Evolutionary conservation across 2,797 vertebrate genomes (phyloP).

Genomic region (Orestias chungarensis): DNA sequence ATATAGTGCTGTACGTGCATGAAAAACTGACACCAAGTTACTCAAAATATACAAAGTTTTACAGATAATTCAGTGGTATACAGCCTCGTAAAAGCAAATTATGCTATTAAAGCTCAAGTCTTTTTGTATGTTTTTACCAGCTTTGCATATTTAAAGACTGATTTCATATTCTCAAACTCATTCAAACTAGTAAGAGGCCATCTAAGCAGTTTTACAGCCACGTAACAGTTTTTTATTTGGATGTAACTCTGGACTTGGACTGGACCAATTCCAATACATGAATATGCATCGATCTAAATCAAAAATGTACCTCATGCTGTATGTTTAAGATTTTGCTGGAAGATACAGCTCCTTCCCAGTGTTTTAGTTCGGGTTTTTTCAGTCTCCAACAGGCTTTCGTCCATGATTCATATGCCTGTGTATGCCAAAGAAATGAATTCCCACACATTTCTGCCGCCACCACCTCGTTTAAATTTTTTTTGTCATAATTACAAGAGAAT

Average conservation of each 20-base stretch:
- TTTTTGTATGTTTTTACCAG: neutral
- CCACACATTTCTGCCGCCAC: neutral
- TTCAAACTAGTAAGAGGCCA: neutral
- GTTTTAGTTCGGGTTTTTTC: too few species aligned
- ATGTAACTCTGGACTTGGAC: neutral
- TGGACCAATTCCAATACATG: neutral
- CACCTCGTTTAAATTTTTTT: neutral
- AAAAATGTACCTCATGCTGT: neutral
- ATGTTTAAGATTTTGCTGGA: neutral
- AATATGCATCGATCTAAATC: neutral
- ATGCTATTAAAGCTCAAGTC: neutral
- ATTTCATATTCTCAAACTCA: neutral
- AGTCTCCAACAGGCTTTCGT: too few species aligned
- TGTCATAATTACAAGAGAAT: neutral
- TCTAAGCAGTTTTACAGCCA: neutral
- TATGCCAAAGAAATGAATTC: neutral
- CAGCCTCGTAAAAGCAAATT: too few species aligned
- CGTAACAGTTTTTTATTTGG: neutral
- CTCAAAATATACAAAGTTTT: neutral
- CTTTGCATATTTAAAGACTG: neutral
- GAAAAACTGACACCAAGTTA: neutral
- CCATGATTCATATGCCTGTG: too few species aligned
- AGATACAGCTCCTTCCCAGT: conserved; percentile 3
- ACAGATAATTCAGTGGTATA: neutral
- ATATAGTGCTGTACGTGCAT: neutral